Conservation (phyloP, 2,888 invertebrate genomes). For the Orthosia gracilis region DNA sequence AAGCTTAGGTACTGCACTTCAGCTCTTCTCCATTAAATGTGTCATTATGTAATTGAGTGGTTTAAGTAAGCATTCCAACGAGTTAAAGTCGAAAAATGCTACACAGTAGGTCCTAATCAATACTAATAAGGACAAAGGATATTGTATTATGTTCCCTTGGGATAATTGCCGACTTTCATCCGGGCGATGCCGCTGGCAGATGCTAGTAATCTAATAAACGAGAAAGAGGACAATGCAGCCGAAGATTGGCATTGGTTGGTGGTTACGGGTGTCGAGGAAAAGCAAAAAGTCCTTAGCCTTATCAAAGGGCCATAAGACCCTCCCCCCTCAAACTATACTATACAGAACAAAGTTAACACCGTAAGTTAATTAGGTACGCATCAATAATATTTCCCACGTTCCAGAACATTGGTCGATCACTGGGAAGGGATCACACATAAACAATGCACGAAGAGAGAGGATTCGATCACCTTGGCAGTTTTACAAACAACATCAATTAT, state of each 20-base stretch:
- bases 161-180: too few species aligned
- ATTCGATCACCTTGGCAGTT: conserved; percentile 64
- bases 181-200: too few species aligned
- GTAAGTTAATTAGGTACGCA: conserved; percentile 19
- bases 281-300: background rate
- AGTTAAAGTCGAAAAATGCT: background rate
- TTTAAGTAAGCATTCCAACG: background rate
- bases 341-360: conserved; percentile 9
- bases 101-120: background rate
- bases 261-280: background rate
- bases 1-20: too few species aligned
- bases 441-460: conserved; percentile 65
- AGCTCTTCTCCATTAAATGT: too few species aligned
- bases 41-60: too few species aligned
- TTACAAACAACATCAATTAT: conserved; percentile 62
- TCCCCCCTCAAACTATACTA: background rate
- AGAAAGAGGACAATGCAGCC: background rate
- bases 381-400: conserved; percentile 56
- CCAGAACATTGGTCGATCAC: conserved; percentile 43
- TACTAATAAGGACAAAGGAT: too few species aligned
- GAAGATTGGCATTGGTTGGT: background rate
- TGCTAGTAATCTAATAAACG: too few species aligned
- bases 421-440: conserved; percentile 55
- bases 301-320: background rate
- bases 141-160: too few species aligned